Base-by-base conservation (phyloP, 2,797 vertebrate species). In the Anolis apletophallus region DNA sequence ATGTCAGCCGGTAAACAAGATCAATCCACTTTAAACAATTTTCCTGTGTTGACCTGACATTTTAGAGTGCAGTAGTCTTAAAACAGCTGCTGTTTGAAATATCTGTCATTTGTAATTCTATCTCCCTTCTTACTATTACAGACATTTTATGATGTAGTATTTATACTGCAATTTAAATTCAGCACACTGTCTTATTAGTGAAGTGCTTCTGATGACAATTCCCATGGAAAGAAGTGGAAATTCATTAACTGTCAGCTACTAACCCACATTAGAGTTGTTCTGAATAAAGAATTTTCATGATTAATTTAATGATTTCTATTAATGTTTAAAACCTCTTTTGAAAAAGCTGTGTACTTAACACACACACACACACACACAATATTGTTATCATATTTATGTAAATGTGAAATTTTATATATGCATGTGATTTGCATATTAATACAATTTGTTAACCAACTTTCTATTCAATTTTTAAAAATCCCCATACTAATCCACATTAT, bases 121-220 rank as follows among this genome's bases (percentile, higher is more conserved):
- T 10, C 29, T 78, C 61, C 59, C 29, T 91, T 91, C 89, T 36
- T 86, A 90, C 87, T 85, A 88, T 74, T 90, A 81, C 32, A 91
- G 69, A 34, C 68, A 82, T 93, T 91, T 92, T 80, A 87, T 55
- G 54, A 54, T 23, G 14, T 32, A 84, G 86, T 85, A 92, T 92
- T 91, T 90, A 92, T 89, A 93, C 90, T 93, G 82, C 76, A 69
- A 52, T 85, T 94, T 94, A 89, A 81, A 92, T 88, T 88, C 81
- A 71, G 59, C 73, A 82, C 73, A 69, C 86, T 85, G 71, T 75
- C 59, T 68, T 87, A 89, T 90, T 92, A 92, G 68, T 85, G 68
- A 91, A 87, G 55, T 77, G 84, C 85, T 81, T 91, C 79, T 90
- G 83, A 83, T 87, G 50, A 26, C 93, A 90, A 78, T 91, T 89